These are phyloP conservation scores for Progne subis DNA, from an alignment of 2,113 vertebrate genomes.

Conservation along the genomic window DNA sequence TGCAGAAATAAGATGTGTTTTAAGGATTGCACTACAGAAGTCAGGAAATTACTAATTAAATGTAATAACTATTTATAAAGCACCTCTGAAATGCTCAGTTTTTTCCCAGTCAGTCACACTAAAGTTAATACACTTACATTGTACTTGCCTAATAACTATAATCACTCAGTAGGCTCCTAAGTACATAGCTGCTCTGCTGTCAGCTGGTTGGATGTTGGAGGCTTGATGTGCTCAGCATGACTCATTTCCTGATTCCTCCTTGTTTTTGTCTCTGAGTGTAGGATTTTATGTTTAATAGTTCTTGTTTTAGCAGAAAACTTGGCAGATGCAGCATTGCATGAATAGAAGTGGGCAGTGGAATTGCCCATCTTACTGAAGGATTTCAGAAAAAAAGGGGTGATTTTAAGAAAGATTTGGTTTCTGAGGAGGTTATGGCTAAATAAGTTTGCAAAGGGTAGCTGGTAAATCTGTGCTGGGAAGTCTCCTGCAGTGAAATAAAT, in stretches of 20 bases:
- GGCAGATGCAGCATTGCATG: not conserved
- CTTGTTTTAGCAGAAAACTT: not conserved
- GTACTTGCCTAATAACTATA: constrained; percentile 32
- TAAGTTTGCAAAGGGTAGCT: not conserved
- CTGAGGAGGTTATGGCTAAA: not conserved
- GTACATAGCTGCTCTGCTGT: not conserved
- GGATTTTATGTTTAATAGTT: not conserved
- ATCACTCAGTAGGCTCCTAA: not conserved
- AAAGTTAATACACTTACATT: not conserved
- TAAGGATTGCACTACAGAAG: not conserved
- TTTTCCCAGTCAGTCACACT: constrained; percentile 9
- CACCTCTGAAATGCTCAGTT: not conserved
- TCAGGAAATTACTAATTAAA: constrained; percentile 13
- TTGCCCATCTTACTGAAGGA: not conserved
- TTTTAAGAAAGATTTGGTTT: not conserved
- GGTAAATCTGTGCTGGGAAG: not conserved
- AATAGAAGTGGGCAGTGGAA: not conserved
- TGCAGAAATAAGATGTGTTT: not conserved
- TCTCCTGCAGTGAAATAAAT: not conserved
- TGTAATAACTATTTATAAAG: constrained; percentile 28
- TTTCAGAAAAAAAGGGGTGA: not conserved
- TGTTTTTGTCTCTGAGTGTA: not conserved
- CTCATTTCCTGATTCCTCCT: constrained; percentile 30
- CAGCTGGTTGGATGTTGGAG: not conserved
- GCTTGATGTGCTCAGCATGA: not conserved